These are phyloP conservation scores for Campopleginae sp. DNA, from an alignment of 2,888 invertebrate species.

Conservation along the genomic window DNA sequence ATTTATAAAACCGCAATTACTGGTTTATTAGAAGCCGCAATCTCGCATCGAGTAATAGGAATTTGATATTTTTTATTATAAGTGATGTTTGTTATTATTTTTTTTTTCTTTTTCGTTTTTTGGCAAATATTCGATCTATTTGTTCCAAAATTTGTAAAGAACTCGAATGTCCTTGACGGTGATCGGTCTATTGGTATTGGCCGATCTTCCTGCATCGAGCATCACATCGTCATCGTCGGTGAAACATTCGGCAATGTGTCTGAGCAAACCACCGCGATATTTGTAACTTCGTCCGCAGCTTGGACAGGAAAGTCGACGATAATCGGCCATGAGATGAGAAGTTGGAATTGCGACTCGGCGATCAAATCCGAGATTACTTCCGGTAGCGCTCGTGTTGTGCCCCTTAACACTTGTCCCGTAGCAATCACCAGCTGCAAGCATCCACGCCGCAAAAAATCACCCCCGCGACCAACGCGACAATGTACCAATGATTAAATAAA, in stretches of 20 bases:
- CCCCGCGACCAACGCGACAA: slow-evolving; percentile 67
- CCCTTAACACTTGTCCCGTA: slow-evolving; percentile 55
- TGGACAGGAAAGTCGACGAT: slow-evolving; percentile 81
- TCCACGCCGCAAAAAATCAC: slow-evolving; percentile 72
- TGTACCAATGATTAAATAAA: slow-evolving; percentile 46
- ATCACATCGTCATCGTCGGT: slow-evolving; percentile 73
- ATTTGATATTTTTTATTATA: background rate
- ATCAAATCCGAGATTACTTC: slow-evolving; percentile 66
- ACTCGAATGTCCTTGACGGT: slow-evolving; percentile 76
- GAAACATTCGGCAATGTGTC: slow-evolving; percentile 82
- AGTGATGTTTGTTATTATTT: background rate
- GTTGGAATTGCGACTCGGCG: slow-evolving; percentile 70
- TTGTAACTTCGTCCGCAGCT: slow-evolving; percentile 83
- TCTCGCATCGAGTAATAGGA: background rate
- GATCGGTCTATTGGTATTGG: slow-evolving; percentile 69
- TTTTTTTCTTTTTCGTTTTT: background rate
- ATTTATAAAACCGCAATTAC: background rate
- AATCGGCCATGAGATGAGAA: slow-evolving; percentile 78
- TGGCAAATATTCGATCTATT: slow-evolving; percentile 66
- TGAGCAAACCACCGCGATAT: slow-evolving; percentile 82
- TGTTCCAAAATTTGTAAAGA: slow-evolving; percentile 78
- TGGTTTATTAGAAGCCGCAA: slow-evolving; percentile 2
- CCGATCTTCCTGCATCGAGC: slow-evolving; percentile 63
- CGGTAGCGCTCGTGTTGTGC: slow-evolving; percentile 20
- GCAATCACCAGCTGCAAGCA: slow-evolving; percentile 77